Evolutionary conservation across 2,888 invertebrate species (phyloP), one percentile per base, ranked within the genome.

Genomic region (Mythimna ferrago): DNA sequence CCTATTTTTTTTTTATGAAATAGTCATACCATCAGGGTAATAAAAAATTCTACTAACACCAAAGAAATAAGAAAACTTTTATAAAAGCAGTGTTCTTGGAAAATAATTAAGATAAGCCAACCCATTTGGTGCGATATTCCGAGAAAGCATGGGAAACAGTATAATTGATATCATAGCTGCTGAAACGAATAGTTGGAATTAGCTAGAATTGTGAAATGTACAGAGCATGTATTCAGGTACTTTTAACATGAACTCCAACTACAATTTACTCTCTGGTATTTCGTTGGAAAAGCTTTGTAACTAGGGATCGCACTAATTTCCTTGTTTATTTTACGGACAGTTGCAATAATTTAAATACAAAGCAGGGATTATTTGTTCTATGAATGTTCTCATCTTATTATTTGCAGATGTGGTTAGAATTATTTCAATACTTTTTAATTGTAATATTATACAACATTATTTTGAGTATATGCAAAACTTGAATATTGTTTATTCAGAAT

Each of bases 241-340:
- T 38, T 53, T 35, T 35, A 32, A 10, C 1, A 11, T 2, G 9
- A 63, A 65, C 6, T 35, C 11, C 16, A 2, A n/a, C 5, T 19
- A n/a, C 21, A 32, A 6, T 21, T 53, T 44, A 9, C 32, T 21
- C 26, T 14, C 11, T 7, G 16, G 14, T 62, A n/a, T 63, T 58
- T 32, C 16, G 7, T n/a, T 53, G 14, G 0, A n/a, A 51, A 41
- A 3, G 2, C 53, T 57, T 3, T n/a, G 10, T 38, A 41, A 51
- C 26, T 51, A 71, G 48, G 6, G n/a, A 44, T 44, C 44, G 48
- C 44, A 38, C 57, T 62, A 6, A 56, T 62, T 71, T 35, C 11
- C 21, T 21, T 60, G 44, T 78, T 78, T n/a, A 6, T 32, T 71
- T 35, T 54, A 6, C 35, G 0, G 10, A 44, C 14, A 5, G 0